Base-by-base conservation (phyloP, 2,797 vertebrate species). In the Pitangus sulphuratus region DNA sequence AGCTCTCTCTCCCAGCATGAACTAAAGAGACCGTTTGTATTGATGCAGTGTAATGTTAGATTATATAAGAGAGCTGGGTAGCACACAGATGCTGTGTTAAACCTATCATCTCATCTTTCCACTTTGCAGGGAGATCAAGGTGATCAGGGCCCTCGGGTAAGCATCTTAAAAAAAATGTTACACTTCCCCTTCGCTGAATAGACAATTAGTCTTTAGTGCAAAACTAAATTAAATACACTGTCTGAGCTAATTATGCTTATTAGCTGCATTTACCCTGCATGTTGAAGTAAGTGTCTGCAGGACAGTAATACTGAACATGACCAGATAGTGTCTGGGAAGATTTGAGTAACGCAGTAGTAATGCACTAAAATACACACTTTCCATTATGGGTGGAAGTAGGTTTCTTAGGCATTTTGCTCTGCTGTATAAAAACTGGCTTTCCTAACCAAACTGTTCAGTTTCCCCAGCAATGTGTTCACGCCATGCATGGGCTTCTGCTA, bases 121-220 rank as follows among this genome's bases (percentile, higher is more conserved):
- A 96, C 97, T 98, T 98, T 97, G 86, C 98, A 99, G 99, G 99
- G 99, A 97, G 99, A 99, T 98, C 99, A 99, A 98, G 99, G 99
- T 93, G 99, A 99, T 98, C 99, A 99, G 98, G 99, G 99, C 97
- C 99, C 99, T 92, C 99, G 99, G 99, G 99, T 99, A 99, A 98
- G 99, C 97, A 97, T 97, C 97, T 98, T 97, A 97, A 97, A 95
- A 96, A 97, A 97, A 97, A 97, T 97, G 97, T 98, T 97, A 74
- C 94, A 88, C 91, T 95, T 90, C 94, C 96, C 89, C 96, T 96
- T 82, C 47, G 91, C 93, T 95, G 85, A 96, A 93, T 95, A 97
- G 94, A 94, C 96, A 97, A 96, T 95, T 95, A 91, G 88, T 91
- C 95, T 58, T 89, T 88, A 96, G 85, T 4, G 93, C 93, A 91